Base-by-base conservation (phyloP, 1,140 invertebrate species). In the Drosophila pectinifera region DNA sequence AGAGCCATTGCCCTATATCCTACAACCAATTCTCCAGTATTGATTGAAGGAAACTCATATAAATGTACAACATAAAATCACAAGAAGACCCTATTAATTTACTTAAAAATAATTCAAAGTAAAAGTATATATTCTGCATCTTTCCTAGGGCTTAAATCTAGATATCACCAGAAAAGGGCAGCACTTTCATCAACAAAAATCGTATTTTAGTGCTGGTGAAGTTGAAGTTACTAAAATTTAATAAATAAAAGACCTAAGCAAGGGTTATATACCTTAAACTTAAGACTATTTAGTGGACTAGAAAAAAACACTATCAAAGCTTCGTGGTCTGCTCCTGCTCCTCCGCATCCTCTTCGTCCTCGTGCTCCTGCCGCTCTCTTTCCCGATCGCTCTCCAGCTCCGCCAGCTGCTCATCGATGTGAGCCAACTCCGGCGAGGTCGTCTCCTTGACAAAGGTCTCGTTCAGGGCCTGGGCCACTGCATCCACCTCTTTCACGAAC, bases 401-500 rank as follows among this genome's bases (percentile, higher is more conserved):
- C 14, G 51, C 69, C 34, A 88, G 41, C 22, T 80, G 80, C 39
- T 88, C 67, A 42, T 89, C 73, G 10, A 84, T 84, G 16, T 74
- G 53, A 16, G 72, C 69, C 61, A 89, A 38, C n/a, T 88, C 80
- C 22, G 80, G 80, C 2, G 67, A 41, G 0, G 55, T 18, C 2
- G 51, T 13, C 10, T 88, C 84, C 77, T 80, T 84, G 1, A 88
- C 84, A 28, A 88, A 89, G 4, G 84, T 89, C 42, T 88, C 73
- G 26, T 88, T 88, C 0, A 88, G 39, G 6, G 80, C 84, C 13
- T 80, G 73, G 0, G 84, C 84, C 41, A 88, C 64, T 5, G 59
- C 84, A 7, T 88, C 77, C 64, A 88, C 38, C 45, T 88, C 84
- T 54, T 89, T 73, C 3, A 89, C 73, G 42, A 88, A 88, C 5